Percentiles rank a stretch among this genome's conserved stretches.
These are phyloP conservation scores for Potamilus streckersoni DNA, from an alignment of 1,140 invertebrate species.

Conservation along the genomic window DNA sequence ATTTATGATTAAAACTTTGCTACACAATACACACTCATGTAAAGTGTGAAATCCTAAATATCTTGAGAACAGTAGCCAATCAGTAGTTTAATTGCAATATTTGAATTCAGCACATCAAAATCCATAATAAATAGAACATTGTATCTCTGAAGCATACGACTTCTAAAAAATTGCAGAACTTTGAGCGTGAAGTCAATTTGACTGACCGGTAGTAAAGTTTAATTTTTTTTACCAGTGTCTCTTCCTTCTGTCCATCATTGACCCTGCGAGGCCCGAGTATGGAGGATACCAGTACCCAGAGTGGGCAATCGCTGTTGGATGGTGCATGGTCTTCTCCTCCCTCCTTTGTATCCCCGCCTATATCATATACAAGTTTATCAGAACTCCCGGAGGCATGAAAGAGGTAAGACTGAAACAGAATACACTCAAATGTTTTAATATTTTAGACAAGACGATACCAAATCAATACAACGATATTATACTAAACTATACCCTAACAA, in stretches of 20 bases:
- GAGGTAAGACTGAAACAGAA: slow-evolving; percentile 41
- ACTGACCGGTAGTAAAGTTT: neutral
- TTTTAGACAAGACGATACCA: neutral
- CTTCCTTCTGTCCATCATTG: slow-evolving; percentile 49
- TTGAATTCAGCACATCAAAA: too few species aligned
- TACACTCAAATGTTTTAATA: neutral
- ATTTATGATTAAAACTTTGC: too few species aligned
- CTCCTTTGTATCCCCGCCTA: slow-evolving; percentile 75
- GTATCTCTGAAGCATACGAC: too few species aligned
- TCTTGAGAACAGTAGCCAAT: too few species aligned
- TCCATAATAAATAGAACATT: too few species aligned
- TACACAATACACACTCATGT: too few species aligned
- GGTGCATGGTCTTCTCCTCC: slow-evolving; percentile 73
- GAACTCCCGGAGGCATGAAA: slow-evolving; percentile 57
- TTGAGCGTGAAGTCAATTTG: neutral
- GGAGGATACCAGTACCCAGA: slow-evolving; percentile 71
- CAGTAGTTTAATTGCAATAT: too few species aligned
- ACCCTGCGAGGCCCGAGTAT: slow-evolving; percentile 39
- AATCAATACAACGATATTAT: neutral
- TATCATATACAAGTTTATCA: slow-evolving; percentile 69
- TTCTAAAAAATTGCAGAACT: too few species aligned
- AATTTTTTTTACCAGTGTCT: slow-evolving; percentile 39
- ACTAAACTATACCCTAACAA: neutral
- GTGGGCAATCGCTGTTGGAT: slow-evolving; percentile 76
- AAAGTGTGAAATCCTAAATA: too few species aligned